Evolutionary conservation across 2,797 vertebrate species (phyloP).

Genomic region (Cirrhinus molitorella): DNA sequence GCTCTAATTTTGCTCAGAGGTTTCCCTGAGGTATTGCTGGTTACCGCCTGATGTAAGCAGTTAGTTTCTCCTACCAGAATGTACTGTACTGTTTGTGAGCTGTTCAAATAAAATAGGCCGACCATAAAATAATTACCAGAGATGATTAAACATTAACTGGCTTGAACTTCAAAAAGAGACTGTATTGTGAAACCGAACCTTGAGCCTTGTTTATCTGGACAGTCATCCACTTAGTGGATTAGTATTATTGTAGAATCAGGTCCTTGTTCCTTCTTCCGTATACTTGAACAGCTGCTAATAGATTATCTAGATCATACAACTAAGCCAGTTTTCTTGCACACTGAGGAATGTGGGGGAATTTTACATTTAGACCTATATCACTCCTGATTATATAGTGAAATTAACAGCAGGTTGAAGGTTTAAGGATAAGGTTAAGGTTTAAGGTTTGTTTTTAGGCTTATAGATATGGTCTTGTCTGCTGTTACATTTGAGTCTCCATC

Average conservation of each 20-base stretch:
- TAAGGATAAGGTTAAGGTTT: neutral
- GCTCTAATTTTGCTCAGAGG: conserved; percentile 5
- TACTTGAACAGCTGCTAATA: conserved; percentile 35
- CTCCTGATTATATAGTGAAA: neutral
- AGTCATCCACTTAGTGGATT: conserved; percentile 36
- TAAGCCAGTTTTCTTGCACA: conserved; percentile 4
- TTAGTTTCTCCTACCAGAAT: neutral
- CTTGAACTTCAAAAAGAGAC: neutral
- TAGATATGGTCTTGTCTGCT: conserved; percentile 29
- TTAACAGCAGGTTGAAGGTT: neutral
- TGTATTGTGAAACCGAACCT: conserved; percentile 26
- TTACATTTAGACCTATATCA: conserved; percentile 4
- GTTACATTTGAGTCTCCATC: conserved; percentile 25
- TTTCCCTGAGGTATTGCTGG: neutral
- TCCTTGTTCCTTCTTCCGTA: conserved; percentile 16
- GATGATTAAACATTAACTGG: neutral
- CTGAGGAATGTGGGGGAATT: neutral
- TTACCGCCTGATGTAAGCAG: neutral
- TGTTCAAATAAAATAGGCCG: neutral
- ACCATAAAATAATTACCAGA: neutral
- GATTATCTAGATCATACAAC: conserved; percentile 31
- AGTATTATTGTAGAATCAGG: conserved; percentile 13
- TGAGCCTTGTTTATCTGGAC: conserved; percentile 39
- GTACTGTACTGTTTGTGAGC: neutral
- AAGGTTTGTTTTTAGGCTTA: conserved; percentile 46